Evolutionary conservation across 2,888 invertebrate species (phyloP), one percentile per base, ranked within the genome.

Genomic region (Drosophila atripex): DNA sequence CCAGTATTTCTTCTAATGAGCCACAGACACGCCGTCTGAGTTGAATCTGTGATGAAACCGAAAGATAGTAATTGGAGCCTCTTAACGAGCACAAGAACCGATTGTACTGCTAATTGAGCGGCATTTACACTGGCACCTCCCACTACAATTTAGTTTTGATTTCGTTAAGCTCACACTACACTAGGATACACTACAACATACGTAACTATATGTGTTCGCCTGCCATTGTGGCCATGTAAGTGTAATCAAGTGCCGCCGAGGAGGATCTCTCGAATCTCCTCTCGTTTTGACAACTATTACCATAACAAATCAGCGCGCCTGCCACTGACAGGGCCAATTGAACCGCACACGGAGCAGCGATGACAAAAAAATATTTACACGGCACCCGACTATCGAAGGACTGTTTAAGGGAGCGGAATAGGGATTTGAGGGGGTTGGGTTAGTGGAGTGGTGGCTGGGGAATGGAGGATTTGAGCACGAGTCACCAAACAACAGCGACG

Each of bases 241-340:
- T 76, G 78, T 83, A 83, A 83, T 83, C 82, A 83, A 83, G 82
- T 83, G 77, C 73, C 82, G 78, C 70, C 76, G 75, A 86, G 80
- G 75, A 86, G 80, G 83, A 82, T 83, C 78, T 80, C 86, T 83
- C 71, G 82, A 82, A 80, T 71, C 80, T 76, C 64, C 61, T 66
- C 66, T 71, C 80, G 70, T 75, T 83, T 73, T 82, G 82, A 82
- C 82, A 82, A 82, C 82, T 82, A 82, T 82, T 82, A 82, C 82
- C 82, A 82, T 82, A 82, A 83, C 82, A 82, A 82, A 82, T 82
- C 86, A 82, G 80, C 71, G 77, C 66, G 83, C 64, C 84, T 83
- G 86, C 54, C 86, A 73, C 54, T 77, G 82, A 86, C 86, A 83
- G 82, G 73, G 75, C 87, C 84, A 85, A 83, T 83, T 86, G 88